Evolutionary conservation across 2,888 invertebrate species (phyloP).

Genomic region (Lutraria lutraria): DNA sequence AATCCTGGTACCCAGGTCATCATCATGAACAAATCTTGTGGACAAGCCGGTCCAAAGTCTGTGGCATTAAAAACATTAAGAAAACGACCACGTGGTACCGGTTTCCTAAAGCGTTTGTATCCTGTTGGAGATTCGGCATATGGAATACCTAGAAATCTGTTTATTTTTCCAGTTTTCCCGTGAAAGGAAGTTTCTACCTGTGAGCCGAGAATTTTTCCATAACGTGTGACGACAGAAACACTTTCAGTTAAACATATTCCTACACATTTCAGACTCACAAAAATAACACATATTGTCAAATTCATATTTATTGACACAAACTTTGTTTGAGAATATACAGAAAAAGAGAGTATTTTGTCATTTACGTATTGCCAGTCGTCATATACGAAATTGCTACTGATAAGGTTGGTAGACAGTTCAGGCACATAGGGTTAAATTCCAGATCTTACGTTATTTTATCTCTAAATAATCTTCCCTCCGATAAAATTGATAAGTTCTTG

Average conservation of each 20-base stretch:
- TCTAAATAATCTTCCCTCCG: too few relatives aligned
- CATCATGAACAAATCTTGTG: slow-evolving; percentile 63
- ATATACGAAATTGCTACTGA: background rate
- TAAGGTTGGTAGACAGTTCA: background rate
- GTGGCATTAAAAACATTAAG: slow-evolving; percentile 59
- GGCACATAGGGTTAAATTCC: background rate
- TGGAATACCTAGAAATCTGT: slow-evolving; percentile 73
- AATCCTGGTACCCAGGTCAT: slow-evolving; percentile 69
- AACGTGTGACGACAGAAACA: slow-evolving; percentile 16
- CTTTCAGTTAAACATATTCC: background rate
- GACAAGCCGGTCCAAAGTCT: slow-evolving; percentile 68
- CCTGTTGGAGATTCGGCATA: slow-evolving; percentile 76
- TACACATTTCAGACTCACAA: slow-evolving; percentile 5
- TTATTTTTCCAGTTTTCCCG: slow-evolving; percentile 47
- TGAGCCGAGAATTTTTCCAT: slow-evolving; percentile 60
- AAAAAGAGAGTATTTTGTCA: background rate
- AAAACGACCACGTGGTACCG: slow-evolving; percentile 54
- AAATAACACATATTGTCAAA: background rate
- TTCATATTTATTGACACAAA: background rate
- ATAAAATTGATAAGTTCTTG: too few relatives aligned
- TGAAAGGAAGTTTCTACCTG: slow-evolving; percentile 46
- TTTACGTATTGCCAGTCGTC: background rate
- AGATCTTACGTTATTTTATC: background rate
- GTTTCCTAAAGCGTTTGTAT: slow-evolving; percentile 67
- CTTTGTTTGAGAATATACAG: background rate